A percentile compares a stretch with the other conserved stretches of the same genome.
These are phyloP conservation scores for Xylophagus ater DNA, from an alignment of 2,888 invertebrate genomes.

Conservation along the genomic window DNA sequence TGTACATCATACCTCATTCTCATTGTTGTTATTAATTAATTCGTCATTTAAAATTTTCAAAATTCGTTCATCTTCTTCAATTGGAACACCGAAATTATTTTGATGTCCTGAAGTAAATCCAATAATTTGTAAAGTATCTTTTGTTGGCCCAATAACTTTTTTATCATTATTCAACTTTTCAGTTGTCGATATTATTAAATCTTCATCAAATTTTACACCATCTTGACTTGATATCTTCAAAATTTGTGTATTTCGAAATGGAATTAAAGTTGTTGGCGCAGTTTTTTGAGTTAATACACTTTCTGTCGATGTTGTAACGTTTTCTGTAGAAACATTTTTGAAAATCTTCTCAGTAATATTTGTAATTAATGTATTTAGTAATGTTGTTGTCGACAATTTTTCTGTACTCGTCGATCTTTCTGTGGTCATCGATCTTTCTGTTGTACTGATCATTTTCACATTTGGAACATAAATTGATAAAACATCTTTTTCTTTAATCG, in stretches of 20 bases:
- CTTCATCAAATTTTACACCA: slow-evolving; percentile 10
- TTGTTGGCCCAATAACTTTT: slow-evolving; percentile 8
- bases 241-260: slow-evolving; percentile 16
- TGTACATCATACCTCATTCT: slow-evolving; percentile 19
- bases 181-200: slow-evolving; percentile 5
- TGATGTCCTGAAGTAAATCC: slow-evolving; percentile 51
- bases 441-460: slow-evolving; percentile 3
- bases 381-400: neutral
- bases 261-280: slow-evolving; percentile 5
- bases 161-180: slow-evolving; percentile 7
- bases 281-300: neutral
- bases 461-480: slow-evolving; percentile 2
- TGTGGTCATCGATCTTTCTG: neutral
- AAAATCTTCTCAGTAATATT: neutral
- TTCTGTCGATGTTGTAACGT: neutral
- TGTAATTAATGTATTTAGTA: neutral
- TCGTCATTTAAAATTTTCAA: slow-evolving; percentile 31
- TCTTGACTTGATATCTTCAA: slow-evolving; percentile 12
- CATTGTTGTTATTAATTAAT: slow-evolving; percentile 16
- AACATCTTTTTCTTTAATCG: slow-evolving; percentile 1
- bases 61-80: slow-evolving; percentile 48
- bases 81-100: slow-evolving; percentile 49
- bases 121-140: slow-evolving; percentile 21
- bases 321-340: slow-evolving; percentile 1
- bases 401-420: neutral